Evolutionary conservation across 2,888 invertebrate genomes (phyloP), one percentile per base, ranked within the genome.

Genomic region (Pterobdella sp.): DNA sequence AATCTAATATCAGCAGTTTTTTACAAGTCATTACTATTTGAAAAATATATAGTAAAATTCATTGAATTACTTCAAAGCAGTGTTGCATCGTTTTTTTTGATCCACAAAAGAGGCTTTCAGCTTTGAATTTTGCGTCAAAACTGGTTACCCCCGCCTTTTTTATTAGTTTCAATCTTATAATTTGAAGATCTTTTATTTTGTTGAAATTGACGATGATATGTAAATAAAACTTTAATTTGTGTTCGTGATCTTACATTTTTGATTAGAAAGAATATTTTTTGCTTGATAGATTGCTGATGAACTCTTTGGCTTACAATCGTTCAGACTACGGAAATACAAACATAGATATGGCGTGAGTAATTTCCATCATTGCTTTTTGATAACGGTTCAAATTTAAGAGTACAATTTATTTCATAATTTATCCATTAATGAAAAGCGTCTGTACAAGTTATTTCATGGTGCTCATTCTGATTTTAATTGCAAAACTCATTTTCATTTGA

Each of bases 71-170:
- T 56, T 56, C 26, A 56, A 56, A 56, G 60, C n/a, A 56, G 60
- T 56, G 60, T 56, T 56, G 60, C 60, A 56, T 56, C 60, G 60
- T 56, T 56, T 56, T 56, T 56, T 26, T 56, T 56, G 60, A 56
- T 56, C 7, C 26, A 56, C 4, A 4, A 56, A 42, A 56, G 60
- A n/a, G 60, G 60, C 60, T 56, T 56, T 56, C 60, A 56, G 60
- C 60, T 56, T 56, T 56, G 60, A 56, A 56, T 18, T 56, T 56
- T 56, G 60, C 60, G 7, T 56, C 60, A 56, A 56, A 56, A 56
- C 60, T 56, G 60, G 60, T 56, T 56, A 56, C 60, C 60, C 60
- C 60, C 60, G 60, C 60, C 60, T 56, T 56, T 56, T 56, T 56
- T 56, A 56, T 56, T 26, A 26, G 60, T 18, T 56, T 56, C 26